These are phyloP conservation scores for Passer domesticus DNA, from an alignment of 2,113 vertebrate genomes.

Conservation along the genomic window DNA sequence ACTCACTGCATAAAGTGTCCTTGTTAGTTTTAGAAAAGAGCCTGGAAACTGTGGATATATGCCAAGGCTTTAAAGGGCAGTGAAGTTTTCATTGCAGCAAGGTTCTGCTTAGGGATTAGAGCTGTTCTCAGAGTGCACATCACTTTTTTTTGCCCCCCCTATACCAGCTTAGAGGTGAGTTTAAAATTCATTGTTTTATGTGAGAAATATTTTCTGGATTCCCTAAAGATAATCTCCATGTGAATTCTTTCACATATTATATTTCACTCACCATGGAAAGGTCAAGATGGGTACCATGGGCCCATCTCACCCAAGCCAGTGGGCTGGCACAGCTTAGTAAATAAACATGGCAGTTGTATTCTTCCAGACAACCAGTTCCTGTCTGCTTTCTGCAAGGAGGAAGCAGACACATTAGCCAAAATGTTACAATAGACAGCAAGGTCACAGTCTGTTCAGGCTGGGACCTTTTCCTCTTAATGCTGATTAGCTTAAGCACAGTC, in stretches of 20 bases:
- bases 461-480: neutral
- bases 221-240: neutral
- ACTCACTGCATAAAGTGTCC: neutral
- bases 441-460: neutral
- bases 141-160: accelerated
- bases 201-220: neutral
- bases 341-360: neutral
- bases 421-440: neutral
- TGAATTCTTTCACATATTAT: neutral
- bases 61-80: constrained; percentile 48
- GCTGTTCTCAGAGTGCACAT: neutral
- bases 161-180: neutral
- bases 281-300: neutral
- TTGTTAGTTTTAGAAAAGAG: constrained; percentile 23
- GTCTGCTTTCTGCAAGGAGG: neutral
- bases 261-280: neutral
- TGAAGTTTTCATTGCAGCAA: constrained; percentile 23
- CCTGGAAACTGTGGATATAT: neutral
- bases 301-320: neutral
- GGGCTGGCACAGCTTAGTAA: neutral
- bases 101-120: neutral
- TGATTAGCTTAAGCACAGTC: neutral
- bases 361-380: neutral
- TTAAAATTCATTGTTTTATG: neutral
- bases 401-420: accelerated